Evolutionary conservation across 2,888 invertebrate species (phyloP), one percentile per base, ranked within the genome.

Genomic region (Latheticus oryzae): DNA sequence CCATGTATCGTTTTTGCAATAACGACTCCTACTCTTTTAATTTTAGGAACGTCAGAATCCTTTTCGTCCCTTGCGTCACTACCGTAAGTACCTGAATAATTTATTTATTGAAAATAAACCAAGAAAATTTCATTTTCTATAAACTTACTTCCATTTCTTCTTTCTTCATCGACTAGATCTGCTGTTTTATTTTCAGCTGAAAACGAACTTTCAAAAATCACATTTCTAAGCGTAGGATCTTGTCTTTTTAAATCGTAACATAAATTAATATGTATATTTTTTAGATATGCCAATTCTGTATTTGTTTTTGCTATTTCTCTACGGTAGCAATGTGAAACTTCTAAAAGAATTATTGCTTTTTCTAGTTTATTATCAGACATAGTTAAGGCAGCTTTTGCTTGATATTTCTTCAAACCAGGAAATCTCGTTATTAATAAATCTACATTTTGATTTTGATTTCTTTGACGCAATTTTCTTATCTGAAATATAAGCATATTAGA

Each of bases 401-500:
- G 11, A 8, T 16, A 33, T 19, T 52, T 52, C 19, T 32, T 42
- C 21, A 52, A 52, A 19, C 52, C 52, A n/a, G 52, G 52, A 12
- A 52, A 52, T 16, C 23, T 30, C 8, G 9, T 9, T 11, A 28
- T 23, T 23, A 52, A 13, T 3, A 9, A 21, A 15, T 21, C 33
- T 2, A 52, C 16, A 9, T 42, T 42, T 16, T 16, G 12, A 2
- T 12, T 15, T 16, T 16, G 17, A 7, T 9, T 16, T 28, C 3
- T 19, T 19, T 26, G 11, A 24, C 4, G 3, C 30, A n/a, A n/a
- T n/a, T n/a, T n/a, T 12, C 5, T 9, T 9, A 16, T 1, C 28
- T 42, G 42, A 16, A 43, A 43, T 5, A n/a, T 8, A 17, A 21
- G 5, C n/a, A 19, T 19, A 19, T 11, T 17, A 35, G n/a, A 16